Percentiles rank a stretch among this genome's conserved stretches.
These are phyloP conservation scores for Phaethornis superciliosus DNA, from an alignment of 2,113 vertebrate genomes.

Conservation along the genomic window DNA sequence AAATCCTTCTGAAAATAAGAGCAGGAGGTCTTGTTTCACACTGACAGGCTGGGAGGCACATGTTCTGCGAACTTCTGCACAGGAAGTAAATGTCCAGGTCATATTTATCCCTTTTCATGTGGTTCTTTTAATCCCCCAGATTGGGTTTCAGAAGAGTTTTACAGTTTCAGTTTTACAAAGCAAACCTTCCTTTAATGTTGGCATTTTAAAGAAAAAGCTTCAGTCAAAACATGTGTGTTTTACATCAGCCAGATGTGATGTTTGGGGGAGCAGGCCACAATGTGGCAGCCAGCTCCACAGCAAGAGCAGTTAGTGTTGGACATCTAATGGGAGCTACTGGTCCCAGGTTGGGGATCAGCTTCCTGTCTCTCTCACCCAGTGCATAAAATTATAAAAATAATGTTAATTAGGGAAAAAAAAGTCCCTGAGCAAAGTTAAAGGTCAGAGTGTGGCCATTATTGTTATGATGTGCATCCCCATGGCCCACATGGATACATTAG, in stretches of 20 bases:
- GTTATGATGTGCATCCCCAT: not conserved
- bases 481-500: not conserved
- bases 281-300: conserved; percentile 74
- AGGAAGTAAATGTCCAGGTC: conserved; percentile 93
- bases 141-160: conserved; percentile 85
- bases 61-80: conserved; percentile 89
- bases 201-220: conserved; percentile 83
- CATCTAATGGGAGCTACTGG: not conserved
- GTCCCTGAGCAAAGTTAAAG: not conserved
- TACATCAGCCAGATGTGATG: conserved; percentile 90
- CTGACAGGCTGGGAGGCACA: conserved; percentile 86
- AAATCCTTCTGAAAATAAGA: not conserved
- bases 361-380: not conserved
- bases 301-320: not conserved
- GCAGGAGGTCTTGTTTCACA: conserved; percentile 55
- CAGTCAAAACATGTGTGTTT: conserved; percentile 93
- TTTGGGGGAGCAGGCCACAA: conserved; percentile 60
- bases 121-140: conserved; percentile 91
- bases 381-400: not conserved
- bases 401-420: not conserved
- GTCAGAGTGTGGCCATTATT: not conserved
- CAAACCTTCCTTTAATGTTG: conserved; percentile 95
- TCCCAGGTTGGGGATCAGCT: not conserved
- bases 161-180: conserved; percentile 90
- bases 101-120: conserved; percentile 87